Base-by-base conservation (phyloP, 1,140 invertebrate species). In the Drosophila rufa region DNA sequence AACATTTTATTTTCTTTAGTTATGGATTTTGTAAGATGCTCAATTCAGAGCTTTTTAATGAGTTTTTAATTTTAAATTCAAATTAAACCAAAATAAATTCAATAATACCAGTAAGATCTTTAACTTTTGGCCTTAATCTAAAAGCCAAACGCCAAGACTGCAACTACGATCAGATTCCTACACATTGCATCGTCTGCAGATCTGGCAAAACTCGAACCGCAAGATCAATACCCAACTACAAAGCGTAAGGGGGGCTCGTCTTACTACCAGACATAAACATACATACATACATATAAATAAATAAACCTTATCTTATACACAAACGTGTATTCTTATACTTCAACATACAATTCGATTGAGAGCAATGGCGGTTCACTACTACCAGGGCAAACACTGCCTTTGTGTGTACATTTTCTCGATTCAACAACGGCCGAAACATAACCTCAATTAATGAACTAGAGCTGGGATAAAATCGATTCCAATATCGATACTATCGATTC, bases 131-230 rank as follows among this genome's bases (percentile, higher is more conserved):
- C 6, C 27, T 30, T 30, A 30, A 30, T 30, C 27, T 30, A 30
- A 30, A 30, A 6, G 6, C 27, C 27, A 30, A 30, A 6, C 46
- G 9, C 0, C 12, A 45, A 45, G 19, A 15, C 40, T 11, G 46
- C 62, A 48, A 62, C 53, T 19, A 40, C n/a, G 40, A 68, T 68
- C 62, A 36, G 6, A 17, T 70, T 53, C 19, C 46, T 9, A 69
- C 19, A 53, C 46, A 48, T 12, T 14, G 22, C 12, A 17, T 6
- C 6, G 15, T 42, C 36, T 43, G n/a, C 48, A 40, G 40, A 59
- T 60, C 53, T 79, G 77, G 66, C 77, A 79, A 43, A 64, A 66
- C 53, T 79, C 77, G 68, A 79, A 79, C 75, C 75, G 55, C 76
- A 62, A 64, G 43, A 56, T 38, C 19, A 17, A 40, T 40, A n/a